phyloP scores from a whole-genome alignment of 2,113 vertebrate genomes.

The Columba janthina region DNA sequence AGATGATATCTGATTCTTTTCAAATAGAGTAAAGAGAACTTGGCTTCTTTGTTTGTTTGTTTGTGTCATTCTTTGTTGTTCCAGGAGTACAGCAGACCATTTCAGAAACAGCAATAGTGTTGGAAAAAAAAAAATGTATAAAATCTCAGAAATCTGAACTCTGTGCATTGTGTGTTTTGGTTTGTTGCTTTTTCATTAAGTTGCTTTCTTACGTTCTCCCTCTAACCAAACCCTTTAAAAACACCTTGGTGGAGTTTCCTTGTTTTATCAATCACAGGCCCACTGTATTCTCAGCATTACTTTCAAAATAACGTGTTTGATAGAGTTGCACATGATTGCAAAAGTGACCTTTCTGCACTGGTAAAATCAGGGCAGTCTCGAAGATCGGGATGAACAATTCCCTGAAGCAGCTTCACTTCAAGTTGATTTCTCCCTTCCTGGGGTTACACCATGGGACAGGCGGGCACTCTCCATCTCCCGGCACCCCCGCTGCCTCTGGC shows the following conservation, averaged over 20 bases:
- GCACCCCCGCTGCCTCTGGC: not conserved
- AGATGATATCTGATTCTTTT: not conserved
- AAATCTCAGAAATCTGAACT: not conserved
- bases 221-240: slow-evolving; percentile 8
- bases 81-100: not conserved
- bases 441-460: not conserved
- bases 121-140: not conserved
- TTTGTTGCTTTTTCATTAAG: not conserved
- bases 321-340: not conserved
- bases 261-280: slow-evolving; percentile 7
- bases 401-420: not conserved
- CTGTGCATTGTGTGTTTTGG: not conserved
- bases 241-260: slow-evolving; percentile 37
- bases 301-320: slow-evolving; percentile 27
- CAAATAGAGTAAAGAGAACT: not conserved
- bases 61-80: not conserved
- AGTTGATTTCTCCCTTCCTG: not conserved
- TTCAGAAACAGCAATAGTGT: not conserved
- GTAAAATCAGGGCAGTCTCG: not conserved
- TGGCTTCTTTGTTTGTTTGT: not conserved
- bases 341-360: not conserved
- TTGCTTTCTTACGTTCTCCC: not conserved
- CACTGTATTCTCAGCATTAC: not conserved
- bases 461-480: accelerated
- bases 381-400: slow-evolving; percentile 5